Conservation (phyloP, 2,888 invertebrate genomes). For the Clanis bilineata region DNA sequence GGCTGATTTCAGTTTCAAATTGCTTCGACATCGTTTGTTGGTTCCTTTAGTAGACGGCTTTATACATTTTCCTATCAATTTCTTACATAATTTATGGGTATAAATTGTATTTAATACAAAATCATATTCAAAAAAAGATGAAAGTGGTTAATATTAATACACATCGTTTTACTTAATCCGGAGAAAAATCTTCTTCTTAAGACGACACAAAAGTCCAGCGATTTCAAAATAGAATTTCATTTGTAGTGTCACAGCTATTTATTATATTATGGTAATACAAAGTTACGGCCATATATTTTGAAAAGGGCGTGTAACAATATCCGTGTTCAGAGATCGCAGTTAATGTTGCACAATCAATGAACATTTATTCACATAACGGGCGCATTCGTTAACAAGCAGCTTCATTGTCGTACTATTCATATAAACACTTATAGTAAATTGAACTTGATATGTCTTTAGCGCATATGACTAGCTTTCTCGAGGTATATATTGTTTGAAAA, state of each 20-base stretch:
- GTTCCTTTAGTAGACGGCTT: not conserved
- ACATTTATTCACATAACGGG: conserved; percentile 46
- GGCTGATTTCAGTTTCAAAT: not conserved
- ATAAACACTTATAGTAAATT: conserved; percentile 7
- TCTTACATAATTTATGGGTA: not conserved
- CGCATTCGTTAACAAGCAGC: conserved; percentile 38
- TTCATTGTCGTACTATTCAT: conserved; percentile 29
- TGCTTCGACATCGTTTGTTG: not conserved
- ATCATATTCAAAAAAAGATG: not conserved
- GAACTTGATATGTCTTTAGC: conserved; percentile 27
- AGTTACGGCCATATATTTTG: conserved; percentile 52
- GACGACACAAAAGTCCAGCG: not conserved
- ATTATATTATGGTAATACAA: conserved; percentile 36
- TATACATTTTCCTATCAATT: not conserved
- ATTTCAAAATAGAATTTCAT: conserved; percentile 7
- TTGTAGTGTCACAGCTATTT: conserved; percentile 8
- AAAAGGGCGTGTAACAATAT: conserved; percentile 49
- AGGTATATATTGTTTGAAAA: conserved; percentile 27
- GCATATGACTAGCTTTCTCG: conserved; percentile 25
- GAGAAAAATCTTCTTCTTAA: not conserved
- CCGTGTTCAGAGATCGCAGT: conserved; percentile 39
- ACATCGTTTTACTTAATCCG: not conserved
- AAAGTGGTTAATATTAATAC: not conserved
- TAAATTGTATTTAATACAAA: too few relatives aligned
- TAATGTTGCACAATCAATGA: conserved; percentile 49